Evolutionary conservation across 2,113 vertebrate species (phyloP).

Genomic region (Peromyscus polionotus): DNA sequence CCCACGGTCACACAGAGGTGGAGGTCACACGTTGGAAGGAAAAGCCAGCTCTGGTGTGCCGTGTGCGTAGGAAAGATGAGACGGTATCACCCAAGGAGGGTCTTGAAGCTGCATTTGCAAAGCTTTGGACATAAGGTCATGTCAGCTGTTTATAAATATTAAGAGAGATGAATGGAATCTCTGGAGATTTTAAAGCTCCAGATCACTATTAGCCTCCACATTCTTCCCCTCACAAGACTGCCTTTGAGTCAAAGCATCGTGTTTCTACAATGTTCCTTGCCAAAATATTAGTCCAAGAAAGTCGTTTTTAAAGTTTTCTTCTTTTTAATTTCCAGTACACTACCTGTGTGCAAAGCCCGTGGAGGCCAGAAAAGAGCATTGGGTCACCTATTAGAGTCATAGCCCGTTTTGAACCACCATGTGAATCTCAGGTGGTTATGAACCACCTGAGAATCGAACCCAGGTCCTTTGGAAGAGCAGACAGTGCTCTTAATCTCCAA

Average conservation of each 20-base stretch:
- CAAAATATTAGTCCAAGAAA: neutral
- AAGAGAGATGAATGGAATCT: neutral
- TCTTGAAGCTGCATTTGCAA: constrained; percentile 1
- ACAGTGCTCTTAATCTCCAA: neutral
- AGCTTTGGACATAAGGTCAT: neutral
- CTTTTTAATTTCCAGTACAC: neutral
- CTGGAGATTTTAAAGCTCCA: neutral
- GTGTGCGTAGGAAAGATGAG: neutral
- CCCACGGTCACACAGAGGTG: neutral
- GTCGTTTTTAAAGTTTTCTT: neutral
- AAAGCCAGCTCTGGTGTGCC: too few species aligned
- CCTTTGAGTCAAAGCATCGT: neutral
- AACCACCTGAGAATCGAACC: neutral
- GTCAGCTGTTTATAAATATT: neutral
- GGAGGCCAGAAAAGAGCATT: neutral
- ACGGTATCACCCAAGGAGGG: neutral
- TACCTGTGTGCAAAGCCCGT: neutral
- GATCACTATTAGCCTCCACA: neutral
- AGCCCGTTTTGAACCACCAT: neutral
- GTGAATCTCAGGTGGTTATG: neutral
- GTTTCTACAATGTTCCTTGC: neutral
- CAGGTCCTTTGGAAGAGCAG: neutral
- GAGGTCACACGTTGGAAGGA: neutral
- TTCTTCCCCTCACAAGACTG: neutral
- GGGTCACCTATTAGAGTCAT: neutral